Percentiles rank a stretch among this genome's conserved stretches.
These are phyloP conservation scores for Acrossocheilus fasciatus DNA, from an alignment of 2,797 vertebrate genomes.

Conservation along the genomic window DNA sequence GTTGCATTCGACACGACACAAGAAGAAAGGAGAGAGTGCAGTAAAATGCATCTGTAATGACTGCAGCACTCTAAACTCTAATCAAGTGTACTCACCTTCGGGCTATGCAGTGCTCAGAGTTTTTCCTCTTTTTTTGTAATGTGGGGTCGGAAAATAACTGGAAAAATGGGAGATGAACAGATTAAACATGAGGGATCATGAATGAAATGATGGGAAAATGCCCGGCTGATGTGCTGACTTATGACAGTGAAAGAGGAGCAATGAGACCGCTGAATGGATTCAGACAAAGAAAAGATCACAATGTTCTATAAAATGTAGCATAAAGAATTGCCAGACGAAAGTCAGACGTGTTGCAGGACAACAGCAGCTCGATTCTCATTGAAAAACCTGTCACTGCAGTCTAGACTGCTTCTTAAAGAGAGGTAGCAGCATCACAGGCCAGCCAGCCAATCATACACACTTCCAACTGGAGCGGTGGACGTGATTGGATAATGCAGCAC, in stretches of 20 bases:
- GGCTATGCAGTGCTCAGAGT: conserved; percentile 57
- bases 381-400: conserved; percentile 69
- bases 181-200: conserved; percentile 40
- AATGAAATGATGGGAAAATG: conserved; percentile 39
- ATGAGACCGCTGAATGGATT: conserved; percentile 52
- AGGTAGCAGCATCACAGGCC: conserved; percentile 69
- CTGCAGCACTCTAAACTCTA: conserved; percentile 45
- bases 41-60: conserved; percentile 47
- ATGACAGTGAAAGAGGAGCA: conserved; percentile 34
- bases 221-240: conserved; percentile 25
- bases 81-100: conserved; percentile 76
- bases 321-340: conserved; percentile 72
- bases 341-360: conserved; percentile 54
- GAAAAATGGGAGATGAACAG: conserved; percentile 45
- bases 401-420: conserved; percentile 80
- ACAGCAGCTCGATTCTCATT: conserved; percentile 57
- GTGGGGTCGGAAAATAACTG: conserved; percentile 41
- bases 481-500: conserved; percentile 65
- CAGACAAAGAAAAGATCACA: conserved; percentile 11
- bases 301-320: conserved; percentile 33
- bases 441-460: conserved; percentile 68
- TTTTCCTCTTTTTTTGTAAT: conserved; percentile 62
- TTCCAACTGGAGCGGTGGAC: conserved; percentile 36
- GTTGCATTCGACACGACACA: conserved; percentile 41
- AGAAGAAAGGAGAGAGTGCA: conserved; percentile 34